Base-by-base conservation (phyloP, 1,140 invertebrate genomes). In the Pogonomyrmex californicus region DNA sequence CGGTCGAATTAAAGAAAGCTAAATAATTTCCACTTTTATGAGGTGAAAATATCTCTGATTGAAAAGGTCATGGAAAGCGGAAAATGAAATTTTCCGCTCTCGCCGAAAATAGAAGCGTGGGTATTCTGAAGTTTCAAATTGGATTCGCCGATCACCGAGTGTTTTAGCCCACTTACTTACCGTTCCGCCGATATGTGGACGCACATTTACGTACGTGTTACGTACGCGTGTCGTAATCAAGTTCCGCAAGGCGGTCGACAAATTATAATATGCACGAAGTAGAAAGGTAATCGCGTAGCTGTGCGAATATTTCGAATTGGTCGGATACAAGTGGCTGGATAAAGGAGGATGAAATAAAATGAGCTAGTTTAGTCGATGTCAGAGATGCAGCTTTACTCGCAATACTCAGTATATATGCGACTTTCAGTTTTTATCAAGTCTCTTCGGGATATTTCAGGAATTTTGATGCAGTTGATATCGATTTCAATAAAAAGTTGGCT, bases 311-410 rank as follows among this genome's bases (percentile, higher is more conserved):
- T 65, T 54, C 63, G 47, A 30, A 30, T 81, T 70, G 51, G 17
- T 85, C 60, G 51, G 54, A 5, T 71, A 14, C 66, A 51, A 58
- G 41, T 85, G 41, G 38, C 14, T 73, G 49, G 44, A 73, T 83
- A 73, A 83, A 47, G 41, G 85, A 44, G 14, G 62, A 66, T 58
- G 60, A 58, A 85, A 85, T 58, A 51, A 85, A 87, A 85, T 41
- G 49, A 66, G 63, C 51, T 66, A 33, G 49, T 73, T 54, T 58
- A 73, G 23, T 47, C 38, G 65, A 30, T 49, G 51, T n/a, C 58
- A 58, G 85, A 85, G 44, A 56, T 56, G 44, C 79, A n/a, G 5
- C 49, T 23, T 4, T 2, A 44, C 17, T 38, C 30, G 33, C 44
- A 66, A 68, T 14, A 51, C 44, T 23, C 23, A 7, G 30, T 49